Evolutionary conservation across 2,113 vertebrate species (phyloP).

Genomic region (Micronisus gabar): DNA sequence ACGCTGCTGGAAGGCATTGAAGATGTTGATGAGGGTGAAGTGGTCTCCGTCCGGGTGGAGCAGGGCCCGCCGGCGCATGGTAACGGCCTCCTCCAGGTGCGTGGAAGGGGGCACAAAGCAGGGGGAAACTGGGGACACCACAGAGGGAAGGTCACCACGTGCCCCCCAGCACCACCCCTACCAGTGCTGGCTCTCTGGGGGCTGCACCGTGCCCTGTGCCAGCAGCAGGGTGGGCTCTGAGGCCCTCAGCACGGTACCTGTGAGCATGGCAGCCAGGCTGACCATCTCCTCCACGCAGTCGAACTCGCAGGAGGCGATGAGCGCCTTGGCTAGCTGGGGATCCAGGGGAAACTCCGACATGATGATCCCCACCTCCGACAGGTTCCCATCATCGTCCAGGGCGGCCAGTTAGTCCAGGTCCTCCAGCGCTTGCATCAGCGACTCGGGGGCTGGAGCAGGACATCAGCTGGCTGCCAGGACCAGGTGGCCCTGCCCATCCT

Average conservation of each 20-base stretch:
- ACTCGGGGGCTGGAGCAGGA: conserved; percentile 77
- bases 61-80: conserved; percentile 74
- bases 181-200: accelerated
- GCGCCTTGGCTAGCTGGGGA: conserved; percentile 84
- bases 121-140: background rate
- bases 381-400: conserved; percentile 82
- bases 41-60: conserved; percentile 83
- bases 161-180: background rate
- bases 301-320: conserved; percentile 86
- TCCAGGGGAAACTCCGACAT: conserved; percentile 85
- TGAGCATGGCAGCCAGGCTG: conserved; percentile 87
- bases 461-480: background rate
- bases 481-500: background rate
- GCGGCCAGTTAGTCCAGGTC: conserved; percentile 89
- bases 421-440: conserved; percentile 87
- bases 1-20: conserved; percentile 84
- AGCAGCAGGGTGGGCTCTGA: background rate
- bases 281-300: conserved; percentile 88
- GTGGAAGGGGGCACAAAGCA: conserved; percentile 21
- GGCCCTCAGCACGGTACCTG: background rate
- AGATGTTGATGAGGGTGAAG: conserved; percentile 86
- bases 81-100: conserved; percentile 69
- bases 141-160: background rate
- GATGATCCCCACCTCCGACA: conserved; percentile 87
- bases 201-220: accelerated